Percentiles rank a stretch among this genome's conserved stretches.
phyloP scores from a whole-genome alignment of 2,113 vertebrate species.

The Nasalis larvatus region DNA sequence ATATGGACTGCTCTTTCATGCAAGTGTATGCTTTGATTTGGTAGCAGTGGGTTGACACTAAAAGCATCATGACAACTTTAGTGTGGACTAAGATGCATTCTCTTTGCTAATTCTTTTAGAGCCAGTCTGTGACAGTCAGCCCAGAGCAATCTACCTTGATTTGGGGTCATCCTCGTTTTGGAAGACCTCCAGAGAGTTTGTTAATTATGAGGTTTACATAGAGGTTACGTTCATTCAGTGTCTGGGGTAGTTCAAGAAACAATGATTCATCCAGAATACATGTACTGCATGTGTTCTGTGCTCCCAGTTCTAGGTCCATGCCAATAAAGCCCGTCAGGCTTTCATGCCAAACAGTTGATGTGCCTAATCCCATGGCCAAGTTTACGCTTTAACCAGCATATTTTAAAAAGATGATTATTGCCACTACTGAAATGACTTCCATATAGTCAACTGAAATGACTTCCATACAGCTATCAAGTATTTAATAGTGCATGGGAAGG shows the following conservation, averaged over 20 bases:
- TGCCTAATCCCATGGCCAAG: not conserved
- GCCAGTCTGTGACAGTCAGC: not conserved
- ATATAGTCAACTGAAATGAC: not conserved
- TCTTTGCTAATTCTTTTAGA: not conserved
- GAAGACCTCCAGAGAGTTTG: not conserved
- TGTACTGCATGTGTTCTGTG: not conserved
- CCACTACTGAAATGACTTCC: not conserved
- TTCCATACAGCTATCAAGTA: not conserved
- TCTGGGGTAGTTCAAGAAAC: not conserved
- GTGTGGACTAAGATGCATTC: not conserved
- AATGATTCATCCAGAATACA: not conserved
- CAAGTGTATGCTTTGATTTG: not conserved
- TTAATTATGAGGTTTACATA: not conserved
- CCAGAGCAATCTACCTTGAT: too few relatives aligned
- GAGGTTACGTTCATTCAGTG: not conserved
- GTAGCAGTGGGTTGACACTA: not conserved
- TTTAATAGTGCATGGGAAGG: not conserved
- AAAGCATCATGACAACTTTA: not conserved
- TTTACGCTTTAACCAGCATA: not conserved
- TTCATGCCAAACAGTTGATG: not conserved
- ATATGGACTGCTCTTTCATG: not conserved
- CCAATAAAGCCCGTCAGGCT: not conserved
- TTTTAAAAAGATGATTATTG: not conserved
- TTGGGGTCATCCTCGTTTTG: not conserved
- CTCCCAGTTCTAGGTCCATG: not conserved